Evolutionary conservation across 2,888 invertebrate species (phyloP), one percentile per base, ranked within the genome.

Genomic region (Mythimna vitellina): DNA sequence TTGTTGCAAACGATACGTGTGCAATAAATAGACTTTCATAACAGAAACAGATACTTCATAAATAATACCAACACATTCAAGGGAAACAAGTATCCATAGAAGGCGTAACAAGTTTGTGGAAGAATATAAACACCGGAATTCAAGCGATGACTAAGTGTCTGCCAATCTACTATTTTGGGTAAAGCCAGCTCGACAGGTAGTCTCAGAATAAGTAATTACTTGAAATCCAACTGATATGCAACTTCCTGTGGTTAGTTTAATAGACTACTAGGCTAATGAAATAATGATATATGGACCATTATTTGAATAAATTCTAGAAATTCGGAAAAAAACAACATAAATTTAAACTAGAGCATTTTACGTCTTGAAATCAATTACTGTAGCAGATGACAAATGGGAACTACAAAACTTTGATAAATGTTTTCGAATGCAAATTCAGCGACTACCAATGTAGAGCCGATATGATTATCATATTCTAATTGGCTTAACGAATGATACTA

Each of bases 401-500:
- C 68, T 65, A 71, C 58, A 73, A 71, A 76, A 79, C 70, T 72
- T 49, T 81, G 73, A 78, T 70, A 73, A 82, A 75, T 77, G 66
- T 67, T 46, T 60, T 69, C 51, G 54, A 70, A 85, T 85, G 77
- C 79, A 83, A 83, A 81, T 80, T 78, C 68, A 35, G 49, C 58
- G 74, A 70, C 76, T 76, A 81, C 84, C 76, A 73, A 81, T 80
- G 72, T 73, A 64, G 71, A 78, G 67, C 56, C 58, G 60, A 74
- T 68, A 77, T 78, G 80, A 85, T 87, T 87, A 83, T 81, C 85
- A 87, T 87, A 86, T 81, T 89, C 83, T 92, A 92, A 93, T 92
- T 92, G 89, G 86, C 82, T 82, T 76, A 65, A 85, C 79, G 85
- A 79, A 86, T 86, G 86, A 87, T 79, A 89, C 88, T 83, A 78